Conservation (phyloP, 2,797 vertebrate species). For the Falco novaeseelandiae region DNA sequence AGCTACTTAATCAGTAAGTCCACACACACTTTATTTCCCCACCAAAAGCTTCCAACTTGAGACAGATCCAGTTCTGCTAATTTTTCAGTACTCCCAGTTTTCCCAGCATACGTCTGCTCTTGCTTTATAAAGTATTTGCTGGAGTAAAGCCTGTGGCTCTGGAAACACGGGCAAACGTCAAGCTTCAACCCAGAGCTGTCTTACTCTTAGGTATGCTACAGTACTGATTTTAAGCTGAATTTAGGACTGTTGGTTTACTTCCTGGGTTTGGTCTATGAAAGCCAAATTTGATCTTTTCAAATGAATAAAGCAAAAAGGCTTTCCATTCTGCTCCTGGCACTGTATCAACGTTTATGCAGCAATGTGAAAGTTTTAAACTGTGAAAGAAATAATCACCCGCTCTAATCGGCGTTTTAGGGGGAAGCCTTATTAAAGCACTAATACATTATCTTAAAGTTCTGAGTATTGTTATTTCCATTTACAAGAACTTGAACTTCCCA, state of each 20-base stretch:
- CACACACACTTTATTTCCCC: background rate
- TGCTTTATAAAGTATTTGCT: background rate
- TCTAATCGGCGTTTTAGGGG: slow-evolving; percentile 26
- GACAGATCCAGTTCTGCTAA: background rate
- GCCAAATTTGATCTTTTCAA: background rate
- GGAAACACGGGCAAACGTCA: background rate
- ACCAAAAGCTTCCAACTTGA: background rate
- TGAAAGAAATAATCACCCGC: slow-evolving; percentile 34
- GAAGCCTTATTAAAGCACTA: slow-evolving; percentile 54
- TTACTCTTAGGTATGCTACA: background rate
- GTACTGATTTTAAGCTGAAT: background rate
- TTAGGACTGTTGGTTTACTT: background rate
- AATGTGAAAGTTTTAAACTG: slow-evolving; percentile 5
- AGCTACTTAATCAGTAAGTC: background rate
- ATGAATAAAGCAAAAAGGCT: background rate
- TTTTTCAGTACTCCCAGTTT: background rate
- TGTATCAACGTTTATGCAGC: background rate
- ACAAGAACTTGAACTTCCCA: slow-evolving; percentile 49
- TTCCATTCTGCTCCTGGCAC: background rate
- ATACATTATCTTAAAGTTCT: slow-evolving; percentile 59
- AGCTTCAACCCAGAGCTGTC: background rate
- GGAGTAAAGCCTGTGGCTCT: background rate
- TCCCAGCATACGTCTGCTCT: accelerated
- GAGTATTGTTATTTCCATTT: slow-evolving; percentile 45
- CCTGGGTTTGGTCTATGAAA: background rate